Conservation (phyloP, 92 coral and sea anemone species). For the Epizoanthus stellaris region DNA sequence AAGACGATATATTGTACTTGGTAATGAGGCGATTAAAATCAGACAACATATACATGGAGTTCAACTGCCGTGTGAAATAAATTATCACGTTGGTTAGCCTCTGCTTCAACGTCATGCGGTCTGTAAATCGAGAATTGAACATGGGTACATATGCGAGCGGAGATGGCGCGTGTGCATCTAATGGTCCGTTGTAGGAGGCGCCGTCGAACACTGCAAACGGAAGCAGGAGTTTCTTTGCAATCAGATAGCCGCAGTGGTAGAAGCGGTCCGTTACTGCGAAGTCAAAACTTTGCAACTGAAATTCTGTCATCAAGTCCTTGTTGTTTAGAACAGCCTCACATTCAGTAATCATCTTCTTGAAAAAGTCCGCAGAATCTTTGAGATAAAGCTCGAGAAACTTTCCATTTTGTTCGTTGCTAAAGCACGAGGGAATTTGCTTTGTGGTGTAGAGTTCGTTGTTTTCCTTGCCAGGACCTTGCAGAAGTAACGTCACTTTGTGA, state of each 20-base stretch:
- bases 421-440: slow-evolving; percentile 25
- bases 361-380: slow-evolving; percentile 7
- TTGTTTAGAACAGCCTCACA: slow-evolving; percentile 12
- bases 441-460: not conserved
- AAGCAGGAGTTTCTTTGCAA: slow-evolving; percentile 23
- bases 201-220: slow-evolving; percentile 46
- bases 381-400: slow-evolving; percentile 29
- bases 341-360: slow-evolving; percentile 34
- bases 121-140: slow-evolving; percentile 41
- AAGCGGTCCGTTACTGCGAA: slow-evolving; percentile 38
- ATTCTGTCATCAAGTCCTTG: not conserved
- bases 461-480: slow-evolving; percentile 21
- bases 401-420: slow-evolving; percentile 22
- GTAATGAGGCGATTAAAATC: slow-evolving; percentile 14
- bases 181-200: slow-evolving; percentile 25
- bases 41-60: not conserved
- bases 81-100: slow-evolving; percentile 3
- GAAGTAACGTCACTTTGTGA: slow-evolving; percentile 15
- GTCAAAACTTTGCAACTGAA: slow-evolving; percentile 12
- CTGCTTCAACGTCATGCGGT: slow-evolving; percentile 21
- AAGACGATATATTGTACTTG: slow-evolving; percentile 26
- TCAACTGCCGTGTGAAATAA: slow-evolving; percentile 23
- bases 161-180: slow-evolving; percentile 31
- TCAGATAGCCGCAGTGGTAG: slow-evolving; percentile 24
- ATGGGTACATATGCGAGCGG: slow-evolving; percentile 42